Evolutionary conservation across 2,888 invertebrate species (phyloP).

Genomic region (Hemithea aestivaria): DNA sequence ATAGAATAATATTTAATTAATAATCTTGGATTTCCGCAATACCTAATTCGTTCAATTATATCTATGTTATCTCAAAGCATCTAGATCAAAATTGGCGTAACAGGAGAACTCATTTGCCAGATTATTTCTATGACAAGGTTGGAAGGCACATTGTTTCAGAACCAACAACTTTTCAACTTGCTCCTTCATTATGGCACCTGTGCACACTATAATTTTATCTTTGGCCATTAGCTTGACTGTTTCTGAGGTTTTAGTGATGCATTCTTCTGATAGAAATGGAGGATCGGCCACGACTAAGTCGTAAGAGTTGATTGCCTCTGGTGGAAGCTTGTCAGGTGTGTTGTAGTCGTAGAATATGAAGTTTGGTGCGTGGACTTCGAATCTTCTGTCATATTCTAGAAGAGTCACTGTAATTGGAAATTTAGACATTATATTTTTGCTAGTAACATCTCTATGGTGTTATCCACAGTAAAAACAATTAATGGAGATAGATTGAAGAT

Average conservation of each 20-base stretch:
- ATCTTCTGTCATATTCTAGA: slow-evolving; percentile 92
- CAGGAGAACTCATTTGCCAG: slow-evolving; percentile 96
- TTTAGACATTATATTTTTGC: no score
- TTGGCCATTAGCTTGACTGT: slow-evolving; percentile 87
- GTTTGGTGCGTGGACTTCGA: slow-evolving; percentile 86
- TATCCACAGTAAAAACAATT: no score
- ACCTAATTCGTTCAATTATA: no score
- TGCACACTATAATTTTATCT: slow-evolving; percentile 90
- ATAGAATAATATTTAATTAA: no score
- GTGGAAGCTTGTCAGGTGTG: slow-evolving; percentile 82
- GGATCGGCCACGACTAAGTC: slow-evolving; percentile 96
- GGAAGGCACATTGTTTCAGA: slow-evolving; percentile 83
- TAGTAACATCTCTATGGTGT: no score
- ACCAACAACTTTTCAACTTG: slow-evolving; percentile 81
- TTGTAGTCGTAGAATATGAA: slow-evolving; percentile 95
- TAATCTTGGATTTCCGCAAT: no score
- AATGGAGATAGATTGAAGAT: no score
- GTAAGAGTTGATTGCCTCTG: slow-evolving; percentile 79
- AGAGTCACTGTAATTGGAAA: slow-evolving; percentile 80
- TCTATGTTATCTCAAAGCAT: slow-evolving; percentile 57
- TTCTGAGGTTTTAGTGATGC: slow-evolving; percentile 88
- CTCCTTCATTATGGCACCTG: slow-evolving; percentile 90
- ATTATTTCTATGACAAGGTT: slow-evolving; percentile 92
- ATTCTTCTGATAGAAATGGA: slow-evolving; percentile 96
- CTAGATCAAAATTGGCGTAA: slow-evolving; percentile 91